Base-by-base conservation (phyloP, 2,113 vertebrate species). In the Rhadina sibilatrix region DNA sequence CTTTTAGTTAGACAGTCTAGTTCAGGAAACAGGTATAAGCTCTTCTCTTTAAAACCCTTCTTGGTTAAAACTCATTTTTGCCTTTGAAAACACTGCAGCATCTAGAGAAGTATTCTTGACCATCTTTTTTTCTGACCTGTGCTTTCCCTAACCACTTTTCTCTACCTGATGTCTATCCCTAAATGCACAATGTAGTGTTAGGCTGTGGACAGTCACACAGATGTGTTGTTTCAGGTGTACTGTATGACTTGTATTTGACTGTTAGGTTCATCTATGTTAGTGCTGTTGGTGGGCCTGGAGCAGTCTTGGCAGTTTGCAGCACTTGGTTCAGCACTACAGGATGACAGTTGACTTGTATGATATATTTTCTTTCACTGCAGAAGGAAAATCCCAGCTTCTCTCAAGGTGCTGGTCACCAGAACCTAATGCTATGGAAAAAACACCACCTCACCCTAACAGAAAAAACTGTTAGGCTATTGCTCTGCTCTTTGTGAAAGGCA, bases 401-500 rank as follows among this genome's bases (percentile, higher is more conserved):
- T 46, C 35, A 12, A 63, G 42, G 37, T 74, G 35, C 19, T 60
- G n/a, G 23, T n/a, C 70, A 74, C 54, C 75, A 59, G 56, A 63
- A 66, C 28, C 8, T 63, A 40, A 31, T 61, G 23, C 25, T 90
- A 17, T 71, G 38, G 37, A 40, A 57, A 86, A 78, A 60, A 5
- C 20, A 60, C 2, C 20, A 33, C 61, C 24, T 85, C 57, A 28
- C 3, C 28, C 57, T n/a, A 50, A 24, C 28, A 76, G 24, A 35
- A 42, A 66, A 56, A 2, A 1, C 18, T 0, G 0, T 8, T 12
- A 71, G 56, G 25, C 35, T 63, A 8, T 21, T 66, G 52, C 33
- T 52, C 38, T 65, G 27, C 4, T 60, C 30, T 22, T 83, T 16
- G 11, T 52, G 33, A 56, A 54, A 71, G 57, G 27, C 37, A 4